Base-by-base conservation (phyloP, 2,888 invertebrate genomes). In the Steinernema scapterisci region DNA sequence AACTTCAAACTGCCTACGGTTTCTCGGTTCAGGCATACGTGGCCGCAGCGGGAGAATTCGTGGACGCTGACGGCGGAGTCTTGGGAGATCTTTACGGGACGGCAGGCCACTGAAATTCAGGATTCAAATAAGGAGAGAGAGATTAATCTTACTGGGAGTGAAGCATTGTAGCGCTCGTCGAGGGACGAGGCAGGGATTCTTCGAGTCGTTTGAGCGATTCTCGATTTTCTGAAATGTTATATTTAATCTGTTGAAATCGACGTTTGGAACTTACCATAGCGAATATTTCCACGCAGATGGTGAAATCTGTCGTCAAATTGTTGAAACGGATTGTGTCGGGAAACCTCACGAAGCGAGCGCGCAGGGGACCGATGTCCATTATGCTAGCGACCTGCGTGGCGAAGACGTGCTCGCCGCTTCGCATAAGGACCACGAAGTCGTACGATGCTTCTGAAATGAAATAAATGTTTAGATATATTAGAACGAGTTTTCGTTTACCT, bases 221-320 rank as follows among this genome's bases (percentile, higher is more conserved):
- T 44, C 51, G 19, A 70, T 74, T 45, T 74, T 74, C 73, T 73
- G 44, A 63, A 72, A 19, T 31, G 5, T 9, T 54, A 25, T n/a
- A n/a, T n/a, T n/a, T n/a, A n/a, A n/a, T n/a, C n/a, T n/a, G n/a
- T n/a, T n/a, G n/a, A n/a, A n/a, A n/a, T n/a, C n/a, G n/a, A n/a
- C n/a, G n/a, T n/a, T n/a, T n/a, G n/a, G n/a, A 16, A 25, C 73
- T 44, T 45, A 81, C 82, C 80, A 83, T 79, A 3, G 80, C 80
- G 73, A 79, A 83, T 25, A 82, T 80, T 74, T 83, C 83, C 11
- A 83, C 71, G 25, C 52, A 38, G 19, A 82, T 76, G 52, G 72
- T 76, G 73, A 81, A 83, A 54, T 82, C 82, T 23, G 81, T 78
- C 0, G 81, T 80, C 31, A 83, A 76, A 74, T 80, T 77, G 21